Percentiles rank a stretch among this genome's conserved stretches.
phyloP scores from a whole-genome alignment of 2,888 invertebrate genomes.

The Xanthia icteritia region DNA sequence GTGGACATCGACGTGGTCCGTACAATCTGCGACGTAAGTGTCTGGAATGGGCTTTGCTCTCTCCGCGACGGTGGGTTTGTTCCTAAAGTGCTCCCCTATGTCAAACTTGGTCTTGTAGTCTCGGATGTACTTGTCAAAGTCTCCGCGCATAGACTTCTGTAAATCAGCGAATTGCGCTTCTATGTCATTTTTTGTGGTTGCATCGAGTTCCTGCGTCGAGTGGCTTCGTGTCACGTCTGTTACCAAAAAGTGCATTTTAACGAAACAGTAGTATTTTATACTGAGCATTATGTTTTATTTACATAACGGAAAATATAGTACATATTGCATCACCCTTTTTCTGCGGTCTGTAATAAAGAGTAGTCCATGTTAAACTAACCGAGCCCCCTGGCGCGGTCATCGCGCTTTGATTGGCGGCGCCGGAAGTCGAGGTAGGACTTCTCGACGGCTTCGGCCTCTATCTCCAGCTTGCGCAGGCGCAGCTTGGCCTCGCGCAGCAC shows the following conservation, averaged over 20 bases:
- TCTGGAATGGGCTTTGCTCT: slow-evolving; percentile 72
- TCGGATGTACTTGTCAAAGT: slow-evolving; percentile 78
- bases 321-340: background rate
- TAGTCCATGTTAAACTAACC: slow-evolving; percentile 31
- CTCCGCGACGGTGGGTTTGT: slow-evolving; percentile 66
- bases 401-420: slow-evolving; percentile 68
- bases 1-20: slow-evolving; percentile 8
- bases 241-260: slow-evolving; percentile 42
- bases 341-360: background rate
- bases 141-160: slow-evolving; percentile 62
- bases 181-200: slow-evolving; percentile 39
- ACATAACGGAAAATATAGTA: background rate
- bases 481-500: slow-evolving; percentile 89
- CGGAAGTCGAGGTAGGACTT: slow-evolving; percentile 86
- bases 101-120: slow-evolving; percentile 75
- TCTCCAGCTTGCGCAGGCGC: slow-evolving; percentile 89
- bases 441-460: slow-evolving; percentile 91
- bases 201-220: slow-evolving; percentile 61
- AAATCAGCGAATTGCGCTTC: slow-evolving; percentile 47
- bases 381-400: slow-evolving; percentile 21
- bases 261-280: background rate
- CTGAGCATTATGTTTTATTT: background rate
- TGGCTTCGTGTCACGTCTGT: slow-evolving; percentile 68
- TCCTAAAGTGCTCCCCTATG: slow-evolving; percentile 69
- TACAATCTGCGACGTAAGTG: slow-evolving; percentile 51